Conservation (phyloP, 2,113 vertebrate species). For the Trematocara marginatum region DNA sequence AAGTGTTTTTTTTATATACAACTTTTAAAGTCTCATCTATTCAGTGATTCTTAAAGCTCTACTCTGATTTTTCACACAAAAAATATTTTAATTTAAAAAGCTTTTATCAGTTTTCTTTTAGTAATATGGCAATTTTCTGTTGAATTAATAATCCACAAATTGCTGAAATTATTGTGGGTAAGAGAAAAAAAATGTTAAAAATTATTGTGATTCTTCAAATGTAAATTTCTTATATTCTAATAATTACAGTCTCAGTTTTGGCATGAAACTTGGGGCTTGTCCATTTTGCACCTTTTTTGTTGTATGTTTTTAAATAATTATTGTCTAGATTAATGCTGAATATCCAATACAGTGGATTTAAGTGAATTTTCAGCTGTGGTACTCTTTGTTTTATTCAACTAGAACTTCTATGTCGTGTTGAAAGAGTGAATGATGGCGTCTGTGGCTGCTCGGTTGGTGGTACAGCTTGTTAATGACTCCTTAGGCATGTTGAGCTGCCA, state of each 20-base stretch:
- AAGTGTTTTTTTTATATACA: not conserved
- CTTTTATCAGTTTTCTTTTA: not conserved
- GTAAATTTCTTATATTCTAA: not conserved
- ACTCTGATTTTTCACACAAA: not conserved
- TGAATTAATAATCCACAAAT: not conserved
- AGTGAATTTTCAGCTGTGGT: not conserved
- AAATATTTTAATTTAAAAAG: not conserved
- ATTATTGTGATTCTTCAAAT: not conserved
- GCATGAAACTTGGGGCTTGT: not conserved
- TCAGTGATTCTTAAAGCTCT: not conserved
- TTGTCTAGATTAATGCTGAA: not conserved
- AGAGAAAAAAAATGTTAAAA: not conserved
- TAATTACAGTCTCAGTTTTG: not conserved
- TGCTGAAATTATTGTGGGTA: not conserved
- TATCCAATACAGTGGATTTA: not conserved
- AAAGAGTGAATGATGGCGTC: not conserved
- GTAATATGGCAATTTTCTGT: not conserved
- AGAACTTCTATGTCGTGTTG: not conserved
- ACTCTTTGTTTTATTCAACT: not conserved
- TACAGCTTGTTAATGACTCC: slow-evolving; percentile 9
- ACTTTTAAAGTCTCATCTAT: not conserved
- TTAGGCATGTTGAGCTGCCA: not conserved
- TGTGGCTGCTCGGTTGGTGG: not conserved
- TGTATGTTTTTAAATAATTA: not conserved
- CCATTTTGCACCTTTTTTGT: not conserved